A percentile compares a stretch with the other conserved stretches of the same genome.
These are phyloP conservation scores for Calypte anna DNA, from an alignment of 2,113 vertebrate species.

Conservation along the genomic window DNA sequence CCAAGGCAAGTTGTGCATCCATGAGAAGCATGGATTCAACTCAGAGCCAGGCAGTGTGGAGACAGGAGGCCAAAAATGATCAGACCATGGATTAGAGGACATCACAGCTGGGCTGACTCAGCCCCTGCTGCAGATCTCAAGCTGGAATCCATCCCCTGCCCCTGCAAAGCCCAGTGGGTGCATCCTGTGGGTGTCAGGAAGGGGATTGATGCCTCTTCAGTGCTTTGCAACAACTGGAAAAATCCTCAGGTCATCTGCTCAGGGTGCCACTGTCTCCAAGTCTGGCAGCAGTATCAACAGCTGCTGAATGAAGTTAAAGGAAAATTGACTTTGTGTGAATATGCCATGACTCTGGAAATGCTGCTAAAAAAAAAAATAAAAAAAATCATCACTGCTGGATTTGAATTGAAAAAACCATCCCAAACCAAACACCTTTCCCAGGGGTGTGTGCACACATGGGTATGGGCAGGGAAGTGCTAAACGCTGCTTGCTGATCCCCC, in stretches of 20 bases:
- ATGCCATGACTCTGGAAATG: background rate
- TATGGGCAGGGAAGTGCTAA: background rate
- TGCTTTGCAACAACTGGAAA: background rate
- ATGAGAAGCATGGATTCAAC: accelerated
- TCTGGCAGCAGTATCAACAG: background rate
- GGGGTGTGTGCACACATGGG: background rate
- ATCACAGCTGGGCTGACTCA: background rate
- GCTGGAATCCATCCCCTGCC: background rate
- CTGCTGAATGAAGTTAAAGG: background rate
- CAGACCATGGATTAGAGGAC: background rate
- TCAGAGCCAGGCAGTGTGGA: background rate
- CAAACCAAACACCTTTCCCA: background rate
- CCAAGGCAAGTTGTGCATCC: background rate
- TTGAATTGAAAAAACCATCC: background rate
- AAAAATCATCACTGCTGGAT: background rate
- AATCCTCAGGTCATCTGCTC: background rate
- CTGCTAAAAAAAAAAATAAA: background rate
- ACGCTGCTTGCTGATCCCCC: background rate
- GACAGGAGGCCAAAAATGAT: background rate
- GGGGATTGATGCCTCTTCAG: background rate
- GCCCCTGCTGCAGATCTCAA: background rate
- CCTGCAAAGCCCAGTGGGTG: background rate
- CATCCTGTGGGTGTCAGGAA: background rate
- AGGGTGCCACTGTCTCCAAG: background rate
- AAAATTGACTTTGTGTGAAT: background rate